These are phyloP conservation scores for Colletes gigas DNA, from an alignment of 1,140 invertebrate species.

Conservation along the genomic window DNA sequence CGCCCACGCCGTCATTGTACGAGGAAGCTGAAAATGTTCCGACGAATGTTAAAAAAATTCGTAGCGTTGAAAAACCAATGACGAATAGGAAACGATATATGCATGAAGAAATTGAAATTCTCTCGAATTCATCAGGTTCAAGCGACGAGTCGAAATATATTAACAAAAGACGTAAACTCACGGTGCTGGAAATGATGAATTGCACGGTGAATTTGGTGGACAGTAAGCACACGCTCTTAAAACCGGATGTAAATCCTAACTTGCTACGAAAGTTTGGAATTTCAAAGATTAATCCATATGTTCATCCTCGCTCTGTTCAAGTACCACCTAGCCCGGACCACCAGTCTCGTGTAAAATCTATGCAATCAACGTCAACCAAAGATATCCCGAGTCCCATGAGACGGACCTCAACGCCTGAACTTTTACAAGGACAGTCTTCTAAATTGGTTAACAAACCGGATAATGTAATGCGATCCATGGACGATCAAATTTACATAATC, in stretches of 20 bases:
- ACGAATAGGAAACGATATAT: background rate
- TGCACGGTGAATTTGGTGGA: slow-evolving; percentile 73
- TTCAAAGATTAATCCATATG: slow-evolving; percentile 49
- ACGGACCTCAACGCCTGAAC: background rate
- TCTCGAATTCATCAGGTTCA: background rate
- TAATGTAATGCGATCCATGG: background rate
- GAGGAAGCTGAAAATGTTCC: slow-evolving; percentile 20
- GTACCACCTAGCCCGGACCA: background rate
- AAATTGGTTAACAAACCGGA: background rate
- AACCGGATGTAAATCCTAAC: slow-evolving; percentile 49
- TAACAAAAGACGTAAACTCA: slow-evolving; percentile 49
- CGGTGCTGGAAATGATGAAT: slow-evolving; percentile 57
- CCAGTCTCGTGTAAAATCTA: background rate
- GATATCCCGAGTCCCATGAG: background rate
- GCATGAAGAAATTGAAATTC: background rate
- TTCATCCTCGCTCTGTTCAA: background rate
- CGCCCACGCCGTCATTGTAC: background rate
- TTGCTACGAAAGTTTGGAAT: slow-evolving; percentile 63
- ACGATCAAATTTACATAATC: background rate
- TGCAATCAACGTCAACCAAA: slow-evolving; percentile 15
- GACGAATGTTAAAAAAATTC: slow-evolving; percentile 20
- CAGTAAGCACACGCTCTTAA: slow-evolving; percentile 68
- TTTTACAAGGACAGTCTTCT: background rate
- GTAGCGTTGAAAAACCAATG: slow-evolving; percentile 1
- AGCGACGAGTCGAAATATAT: background rate